Percentiles rank a stretch among this genome's conserved stretches.
These are phyloP conservation scores for Polydrusus cervinus DNA, from an alignment of 2,888 invertebrate species.

Conservation along the genomic window DNA sequence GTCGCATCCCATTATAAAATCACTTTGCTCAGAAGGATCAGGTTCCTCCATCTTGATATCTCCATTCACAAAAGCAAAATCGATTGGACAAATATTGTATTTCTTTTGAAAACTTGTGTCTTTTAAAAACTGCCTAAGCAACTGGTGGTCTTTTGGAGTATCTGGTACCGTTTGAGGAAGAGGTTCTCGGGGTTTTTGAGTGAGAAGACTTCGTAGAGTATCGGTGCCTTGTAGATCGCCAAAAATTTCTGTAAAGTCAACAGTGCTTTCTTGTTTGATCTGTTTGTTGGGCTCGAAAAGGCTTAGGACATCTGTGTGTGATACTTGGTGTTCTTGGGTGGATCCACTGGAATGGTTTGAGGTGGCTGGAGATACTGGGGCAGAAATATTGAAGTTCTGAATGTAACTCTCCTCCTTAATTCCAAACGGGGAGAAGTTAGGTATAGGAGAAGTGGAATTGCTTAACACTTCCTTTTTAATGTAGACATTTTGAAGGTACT, in stretches of 20 bases:
- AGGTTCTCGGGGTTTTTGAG: constrained; percentile 55
- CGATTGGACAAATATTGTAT: constrained; percentile 87
- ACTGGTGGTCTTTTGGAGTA: constrained; percentile 79
- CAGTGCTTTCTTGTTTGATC: constrained; percentile 76
- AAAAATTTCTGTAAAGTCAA: constrained; percentile 77
- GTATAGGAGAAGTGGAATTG: constrained; percentile 72
- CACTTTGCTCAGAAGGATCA: constrained; percentile 70
- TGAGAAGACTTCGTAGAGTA: constrained; percentile 62
- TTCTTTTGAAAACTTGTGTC: constrained; percentile 91
- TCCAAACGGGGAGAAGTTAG: constrained; percentile 71
- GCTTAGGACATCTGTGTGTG: constrained; percentile 59
- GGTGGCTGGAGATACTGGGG: constrained; percentile 68
- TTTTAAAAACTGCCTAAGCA: constrained; percentile 85
- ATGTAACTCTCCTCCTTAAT: constrained; percentile 68
- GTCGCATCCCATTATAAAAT: constrained; percentile 69
- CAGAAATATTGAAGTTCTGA: constrained; percentile 70
- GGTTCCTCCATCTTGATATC: constrained; percentile 81
- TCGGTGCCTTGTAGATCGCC: constrained; percentile 72
- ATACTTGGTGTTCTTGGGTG: constrained; percentile 60
- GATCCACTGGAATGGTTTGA: constrained; percentile 62
- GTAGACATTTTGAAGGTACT: constrained; percentile 68
- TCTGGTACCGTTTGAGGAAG: constrained; percentile 59
- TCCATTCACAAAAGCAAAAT: constrained; percentile 75
- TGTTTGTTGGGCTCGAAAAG: constrained; percentile 65
- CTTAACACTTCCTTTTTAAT: constrained; percentile 74